These are phyloP conservation scores for Gallinago jamesoni DNA, from an alignment of 2,113 vertebrate species.

Conservation along the genomic window DNA sequence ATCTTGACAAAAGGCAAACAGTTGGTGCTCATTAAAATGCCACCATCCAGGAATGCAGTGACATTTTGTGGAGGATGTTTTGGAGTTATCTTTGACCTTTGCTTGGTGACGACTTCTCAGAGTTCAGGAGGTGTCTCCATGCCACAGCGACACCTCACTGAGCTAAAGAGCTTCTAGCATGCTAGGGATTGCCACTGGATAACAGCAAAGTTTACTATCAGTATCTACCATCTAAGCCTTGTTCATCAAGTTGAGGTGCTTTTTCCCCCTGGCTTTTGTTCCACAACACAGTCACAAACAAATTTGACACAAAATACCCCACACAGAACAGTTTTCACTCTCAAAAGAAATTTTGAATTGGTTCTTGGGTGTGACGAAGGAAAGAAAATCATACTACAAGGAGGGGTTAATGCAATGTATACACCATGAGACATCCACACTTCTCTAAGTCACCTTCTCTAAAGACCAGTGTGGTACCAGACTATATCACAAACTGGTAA, in stretches of 20 bases:
- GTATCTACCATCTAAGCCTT: not conserved
- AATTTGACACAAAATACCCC: not conserved
- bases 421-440: not conserved
- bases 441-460: not conserved
- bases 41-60: not conserved
- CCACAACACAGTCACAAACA: not conserved
- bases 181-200: not conserved
- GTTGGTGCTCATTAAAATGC: constrained; percentile 41
- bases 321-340: not conserved
- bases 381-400: not conserved
- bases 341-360: not conserved
- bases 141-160: not conserved
- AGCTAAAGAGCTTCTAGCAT: not conserved
- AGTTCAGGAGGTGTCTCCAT: not conserved
- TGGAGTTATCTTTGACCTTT: constrained; percentile 2
- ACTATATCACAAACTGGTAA: not conserved
- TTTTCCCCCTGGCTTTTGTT: not conserved
- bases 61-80: not conserved
- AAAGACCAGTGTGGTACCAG: not conserved
- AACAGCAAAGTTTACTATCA: not conserved
- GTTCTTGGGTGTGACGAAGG: not conserved
- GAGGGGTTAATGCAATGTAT: not conserved
- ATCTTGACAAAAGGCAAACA: constrained; percentile 4
- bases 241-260: not conserved
- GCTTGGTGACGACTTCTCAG: not conserved